Percentiles rank a stretch among this genome's conserved stretches.
phyloP scores from a whole-genome alignment of 1,140 invertebrate genomes.

The Marisa cornuarietis region DNA sequence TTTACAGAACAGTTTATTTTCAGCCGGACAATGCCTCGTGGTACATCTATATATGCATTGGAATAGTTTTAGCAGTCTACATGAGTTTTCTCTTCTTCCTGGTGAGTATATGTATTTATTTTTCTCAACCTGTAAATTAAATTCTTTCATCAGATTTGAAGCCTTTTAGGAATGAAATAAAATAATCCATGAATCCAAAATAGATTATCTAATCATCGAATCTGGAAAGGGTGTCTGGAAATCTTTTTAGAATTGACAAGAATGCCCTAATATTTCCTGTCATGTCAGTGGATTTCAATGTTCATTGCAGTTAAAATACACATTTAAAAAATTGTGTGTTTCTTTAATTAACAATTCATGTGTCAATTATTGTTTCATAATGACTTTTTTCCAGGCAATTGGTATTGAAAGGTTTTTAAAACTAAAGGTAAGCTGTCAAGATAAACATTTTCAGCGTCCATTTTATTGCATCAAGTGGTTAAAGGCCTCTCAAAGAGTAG shows the following conservation, averaged over 20 bases:
- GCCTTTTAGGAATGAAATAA: too few relatives aligned
- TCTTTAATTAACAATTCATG: background rate
- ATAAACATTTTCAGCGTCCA: background rate
- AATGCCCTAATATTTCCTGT: background rate
- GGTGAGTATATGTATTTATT: slow-evolving; percentile 39
- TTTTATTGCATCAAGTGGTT: background rate
- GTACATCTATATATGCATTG: slow-evolving; percentile 44
- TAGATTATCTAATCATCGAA: too few relatives aligned
- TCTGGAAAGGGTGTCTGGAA: too few relatives aligned
- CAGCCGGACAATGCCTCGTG: slow-evolving; percentile 38
- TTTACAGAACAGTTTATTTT: slow-evolving; percentile 16
- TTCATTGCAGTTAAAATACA: background rate
- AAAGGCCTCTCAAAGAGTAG: too few relatives aligned
- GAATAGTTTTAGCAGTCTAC: slow-evolving; percentile 34
- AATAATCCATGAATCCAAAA: background rate
- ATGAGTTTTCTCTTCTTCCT: slow-evolving; percentile 41
- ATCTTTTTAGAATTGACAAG: background rate
- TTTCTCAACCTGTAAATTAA: too few relatives aligned
- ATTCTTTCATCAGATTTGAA: too few relatives aligned
- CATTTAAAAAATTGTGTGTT: background rate
- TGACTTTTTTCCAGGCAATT: slow-evolving; percentile 36
- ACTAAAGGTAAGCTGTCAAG: slow-evolving; percentile 28
- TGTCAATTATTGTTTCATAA: background rate
- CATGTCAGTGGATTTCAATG: background rate
- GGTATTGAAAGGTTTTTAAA: slow-evolving; percentile 29